Evolutionary conservation across 2,113 vertebrate species (phyloP).

Genomic region (Climacteris rufus): DNA sequence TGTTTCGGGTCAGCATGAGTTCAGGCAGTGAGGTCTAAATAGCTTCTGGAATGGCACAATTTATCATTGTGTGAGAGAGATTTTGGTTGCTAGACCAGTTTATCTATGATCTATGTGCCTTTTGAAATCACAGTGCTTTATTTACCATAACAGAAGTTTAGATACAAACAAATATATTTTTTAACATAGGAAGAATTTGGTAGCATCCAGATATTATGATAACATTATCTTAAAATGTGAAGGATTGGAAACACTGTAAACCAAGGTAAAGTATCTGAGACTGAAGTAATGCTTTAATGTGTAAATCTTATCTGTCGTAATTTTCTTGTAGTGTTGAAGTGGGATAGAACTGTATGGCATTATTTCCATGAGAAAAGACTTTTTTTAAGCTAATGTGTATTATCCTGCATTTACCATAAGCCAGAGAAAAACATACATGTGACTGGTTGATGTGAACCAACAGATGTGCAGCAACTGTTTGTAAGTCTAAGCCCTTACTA

Average conservation of each 20-base stretch:
- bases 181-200: background rate
- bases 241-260: background rate
- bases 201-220: background rate
- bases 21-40: slow-evolving; percentile 18
- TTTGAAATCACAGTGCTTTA: slow-evolving; percentile 14
- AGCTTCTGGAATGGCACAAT: background rate
- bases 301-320: background rate
- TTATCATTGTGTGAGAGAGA: slow-evolving; percentile 1
- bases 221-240: background rate
- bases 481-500: background rate
- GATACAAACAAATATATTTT: background rate
- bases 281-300: background rate
- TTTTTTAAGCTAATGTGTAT: background rate
- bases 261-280: background rate
- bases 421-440: background rate
- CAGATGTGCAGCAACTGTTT: background rate
- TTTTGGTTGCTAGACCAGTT: background rate
- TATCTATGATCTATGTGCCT: background rate
- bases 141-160: background rate
- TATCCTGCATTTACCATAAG: background rate
- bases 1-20: background rate
- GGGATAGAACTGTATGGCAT: background rate
- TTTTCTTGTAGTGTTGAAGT: background rate
- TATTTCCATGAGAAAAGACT: background rate
- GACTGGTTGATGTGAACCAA: background rate